These are phyloP conservation scores for Tethea ocularis DNA, from an alignment of 2,888 invertebrate species.

Conservation along the genomic window DNA sequence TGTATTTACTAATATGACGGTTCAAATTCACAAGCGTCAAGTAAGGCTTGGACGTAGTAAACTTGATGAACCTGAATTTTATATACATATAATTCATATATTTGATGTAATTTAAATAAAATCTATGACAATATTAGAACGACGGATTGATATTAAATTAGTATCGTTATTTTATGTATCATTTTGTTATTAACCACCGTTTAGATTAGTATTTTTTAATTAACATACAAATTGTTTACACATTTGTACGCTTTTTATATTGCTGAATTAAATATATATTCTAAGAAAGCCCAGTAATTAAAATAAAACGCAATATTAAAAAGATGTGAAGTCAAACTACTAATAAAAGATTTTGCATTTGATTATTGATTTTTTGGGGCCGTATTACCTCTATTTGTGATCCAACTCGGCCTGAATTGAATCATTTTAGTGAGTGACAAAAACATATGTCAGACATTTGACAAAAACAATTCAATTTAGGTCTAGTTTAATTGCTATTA, in stretches of 20 bases:
- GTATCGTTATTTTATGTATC: slow-evolving; percentile 17
- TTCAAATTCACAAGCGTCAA: not conserved
- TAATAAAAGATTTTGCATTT: no score
- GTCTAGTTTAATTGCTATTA: no score
- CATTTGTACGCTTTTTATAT: not conserved
- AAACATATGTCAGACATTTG: no score
- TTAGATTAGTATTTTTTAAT: slow-evolving; percentile 31
- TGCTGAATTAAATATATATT: not conserved
- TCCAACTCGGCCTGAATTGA: no score
- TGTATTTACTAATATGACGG: not conserved
- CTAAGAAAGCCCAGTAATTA: not conserved
- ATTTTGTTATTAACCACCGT: slow-evolving; percentile 51
- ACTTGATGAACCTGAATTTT: not conserved
- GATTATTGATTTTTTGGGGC: not conserved
- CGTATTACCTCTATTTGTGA: no score
- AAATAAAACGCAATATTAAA: not conserved
- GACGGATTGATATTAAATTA: slow-evolving; percentile 6
- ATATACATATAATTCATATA: not conserved
- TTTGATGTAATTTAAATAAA: not conserved
- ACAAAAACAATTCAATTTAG: no score
- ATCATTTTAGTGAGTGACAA: no score
- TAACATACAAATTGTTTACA: slow-evolving; percentile 12
- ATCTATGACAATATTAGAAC: not conserved
- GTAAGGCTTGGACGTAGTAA: no score
- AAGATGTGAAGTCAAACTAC: not conserved